Evolutionary conservation across 2,888 invertebrate species (phyloP).

Genomic region (Eulithis prunata): DNA sequence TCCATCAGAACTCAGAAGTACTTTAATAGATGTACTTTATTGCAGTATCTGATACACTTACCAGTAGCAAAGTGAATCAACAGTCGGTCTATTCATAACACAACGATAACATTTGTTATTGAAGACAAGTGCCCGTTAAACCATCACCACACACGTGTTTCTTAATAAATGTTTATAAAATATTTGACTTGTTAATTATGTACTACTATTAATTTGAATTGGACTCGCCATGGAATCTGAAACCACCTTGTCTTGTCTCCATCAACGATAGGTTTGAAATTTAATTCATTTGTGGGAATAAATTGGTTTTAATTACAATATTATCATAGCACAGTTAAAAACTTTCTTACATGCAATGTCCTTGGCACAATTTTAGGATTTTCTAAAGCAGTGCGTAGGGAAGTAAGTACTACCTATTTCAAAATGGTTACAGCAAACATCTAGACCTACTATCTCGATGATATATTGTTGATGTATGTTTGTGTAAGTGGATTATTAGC

Average conservation of each 20-base stretch:
- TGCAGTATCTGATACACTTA: constrained; percentile 42
- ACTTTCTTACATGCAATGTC: background rate
- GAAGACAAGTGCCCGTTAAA: constrained; percentile 52
- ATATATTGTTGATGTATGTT: constrained; percentile 44
- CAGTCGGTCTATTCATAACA: constrained; percentile 50
- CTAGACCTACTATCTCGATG: constrained; percentile 39
- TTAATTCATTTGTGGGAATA: background rate
- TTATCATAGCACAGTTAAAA: no score
- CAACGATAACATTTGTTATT: constrained; percentile 45
- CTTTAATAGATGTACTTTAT: constrained; percentile 11
- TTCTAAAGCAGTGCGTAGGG: background rate
- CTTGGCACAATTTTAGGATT: background rate
- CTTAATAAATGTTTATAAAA: constrained; percentile 54
- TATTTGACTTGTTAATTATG: constrained; percentile 58
- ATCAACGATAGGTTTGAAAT: constrained; percentile 1
- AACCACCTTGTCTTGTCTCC: constrained; percentile 6
- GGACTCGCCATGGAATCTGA: constrained; percentile 31
- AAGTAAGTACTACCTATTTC: no score
- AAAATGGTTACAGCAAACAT: constrained; percentile 12
- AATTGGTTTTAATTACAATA: background rate
- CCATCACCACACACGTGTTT: constrained; percentile 48
- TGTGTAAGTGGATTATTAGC: constrained; percentile 53
- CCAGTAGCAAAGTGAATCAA: constrained; percentile 50
- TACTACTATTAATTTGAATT: constrained; percentile 42
- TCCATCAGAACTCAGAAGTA: constrained; percentile 24